Evolutionary conservation across 2,113 vertebrate genomes (phyloP).

Genomic region (Tretioscincus oriximinensis): DNA sequence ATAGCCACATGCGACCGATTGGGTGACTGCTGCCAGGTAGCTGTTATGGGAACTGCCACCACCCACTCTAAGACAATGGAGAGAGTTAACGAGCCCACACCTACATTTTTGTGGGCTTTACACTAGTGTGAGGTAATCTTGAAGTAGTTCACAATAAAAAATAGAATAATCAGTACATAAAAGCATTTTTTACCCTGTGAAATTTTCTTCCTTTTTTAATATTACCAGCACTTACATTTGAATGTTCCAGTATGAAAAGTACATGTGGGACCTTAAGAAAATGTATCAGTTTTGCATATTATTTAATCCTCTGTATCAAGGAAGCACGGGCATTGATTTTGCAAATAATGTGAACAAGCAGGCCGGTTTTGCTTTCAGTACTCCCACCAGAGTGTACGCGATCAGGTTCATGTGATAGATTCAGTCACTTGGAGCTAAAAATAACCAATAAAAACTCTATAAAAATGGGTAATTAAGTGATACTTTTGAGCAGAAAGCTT

Average conservation of each 20-base stretch:
- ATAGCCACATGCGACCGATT: too few species aligned
- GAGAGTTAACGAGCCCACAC: too few species aligned
- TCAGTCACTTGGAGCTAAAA: conserved; percentile 40
- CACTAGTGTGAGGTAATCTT: too few species aligned
- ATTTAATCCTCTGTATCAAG: not conserved
- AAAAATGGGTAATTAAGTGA: conserved; percentile 37
- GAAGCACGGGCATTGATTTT: not conserved
- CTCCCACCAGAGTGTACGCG: not conserved
- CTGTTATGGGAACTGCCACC: too few species aligned
- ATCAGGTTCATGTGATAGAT: conserved; percentile 13
- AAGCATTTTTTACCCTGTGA: not conserved
- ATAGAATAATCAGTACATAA: too few species aligned
- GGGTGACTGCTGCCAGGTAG: too few species aligned
- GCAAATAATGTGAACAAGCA: not conserved
- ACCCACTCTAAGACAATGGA: too few species aligned
- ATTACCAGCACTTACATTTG: not conserved
- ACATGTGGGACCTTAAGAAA: not conserved
- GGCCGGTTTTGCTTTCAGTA: not conserved
- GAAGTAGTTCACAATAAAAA: too few species aligned
- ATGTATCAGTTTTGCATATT: not conserved
- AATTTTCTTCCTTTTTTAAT: not conserved
- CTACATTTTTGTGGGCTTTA: too few species aligned
- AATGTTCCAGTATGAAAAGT: not conserved
- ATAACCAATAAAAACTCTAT: conserved; percentile 39
- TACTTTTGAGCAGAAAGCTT: conserved; percentile 27